These are phyloP conservation scores for Sarcophaga bullata DNA, from an alignment of 1,140 invertebrate genomes.

Conservation along the genomic window DNA sequence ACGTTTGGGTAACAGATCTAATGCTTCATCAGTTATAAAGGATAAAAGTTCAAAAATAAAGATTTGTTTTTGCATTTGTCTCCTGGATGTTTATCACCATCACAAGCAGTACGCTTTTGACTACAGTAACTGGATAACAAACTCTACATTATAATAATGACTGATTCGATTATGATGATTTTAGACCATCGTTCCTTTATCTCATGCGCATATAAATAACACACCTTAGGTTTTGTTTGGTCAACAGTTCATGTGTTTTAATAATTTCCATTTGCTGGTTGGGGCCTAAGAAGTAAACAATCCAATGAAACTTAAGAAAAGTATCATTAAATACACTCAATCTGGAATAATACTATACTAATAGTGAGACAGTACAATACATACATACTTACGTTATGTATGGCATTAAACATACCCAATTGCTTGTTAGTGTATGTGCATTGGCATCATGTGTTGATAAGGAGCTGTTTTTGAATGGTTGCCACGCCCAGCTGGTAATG, in stretches of 20 bases:
- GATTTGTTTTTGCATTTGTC: too few relatives aligned
- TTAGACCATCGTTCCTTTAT: not conserved
- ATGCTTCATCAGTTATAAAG: too few relatives aligned
- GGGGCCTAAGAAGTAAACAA: not conserved
- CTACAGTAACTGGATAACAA: too few relatives aligned
- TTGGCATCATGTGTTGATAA: too few relatives aligned
- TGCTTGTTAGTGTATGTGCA: not conserved
- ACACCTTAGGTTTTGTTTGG: not conserved
- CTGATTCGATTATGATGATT: too few relatives aligned
- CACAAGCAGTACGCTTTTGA: too few relatives aligned
- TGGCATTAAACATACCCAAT: not conserved
- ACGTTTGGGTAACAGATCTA: too few relatives aligned
- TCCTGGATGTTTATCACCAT: too few relatives aligned
- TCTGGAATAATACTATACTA: slow-evolving; percentile 24
- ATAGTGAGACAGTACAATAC: not conserved
- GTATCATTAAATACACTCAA: slow-evolving; percentile 11
- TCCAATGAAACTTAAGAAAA: slow-evolving; percentile 15
- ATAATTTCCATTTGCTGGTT: not conserved
- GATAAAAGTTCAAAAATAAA: too few relatives aligned
- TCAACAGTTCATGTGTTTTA: not conserved
- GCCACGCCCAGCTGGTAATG: not conserved
- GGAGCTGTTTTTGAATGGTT: too few relatives aligned
- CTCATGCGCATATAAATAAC: not conserved
- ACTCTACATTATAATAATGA: too few relatives aligned
- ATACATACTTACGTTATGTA: not conserved